Evolutionary conservation across 2,797 vertebrate genomes (phyloP).

Genomic region (Lagocephalus sceleratus): DNA sequence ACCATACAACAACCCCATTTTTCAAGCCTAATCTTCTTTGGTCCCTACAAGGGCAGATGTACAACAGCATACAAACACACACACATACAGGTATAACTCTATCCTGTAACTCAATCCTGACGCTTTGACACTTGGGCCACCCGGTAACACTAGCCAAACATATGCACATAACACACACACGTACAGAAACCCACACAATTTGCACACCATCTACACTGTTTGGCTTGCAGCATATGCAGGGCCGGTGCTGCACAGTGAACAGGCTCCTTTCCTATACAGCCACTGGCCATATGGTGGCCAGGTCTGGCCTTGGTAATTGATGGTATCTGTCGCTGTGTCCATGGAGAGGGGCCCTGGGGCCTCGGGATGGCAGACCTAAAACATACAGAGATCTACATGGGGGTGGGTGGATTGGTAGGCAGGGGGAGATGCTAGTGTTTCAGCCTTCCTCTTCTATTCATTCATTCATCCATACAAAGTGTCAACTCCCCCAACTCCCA

Average conservation of each 20-base stretch:
- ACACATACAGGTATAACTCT: constrained; percentile 51
- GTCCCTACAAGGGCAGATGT: constrained; percentile 9
- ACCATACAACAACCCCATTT: constrained; percentile 2
- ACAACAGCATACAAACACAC: constrained; percentile 12
- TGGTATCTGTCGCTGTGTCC: constrained; percentile 76
- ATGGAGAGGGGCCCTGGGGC: constrained; percentile 64
- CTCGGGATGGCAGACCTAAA: constrained; percentile 62
- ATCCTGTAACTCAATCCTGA: constrained; percentile 69
- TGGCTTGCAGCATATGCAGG: constrained; percentile 71
- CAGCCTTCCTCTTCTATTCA: constrained; percentile 76
- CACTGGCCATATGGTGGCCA: constrained; percentile 82
- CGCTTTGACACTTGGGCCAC: constrained; percentile 51
- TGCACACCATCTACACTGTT: constrained; percentile 62
- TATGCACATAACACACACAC: constrained; percentile 36
- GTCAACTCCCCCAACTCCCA: constrained; percentile 77
- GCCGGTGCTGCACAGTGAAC: constrained; percentile 60
- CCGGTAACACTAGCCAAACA: constrained; percentile 70
- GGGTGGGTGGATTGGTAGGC: constrained; percentile 34
- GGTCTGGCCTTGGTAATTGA: constrained; percentile 76
- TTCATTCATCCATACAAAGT: constrained; percentile 78
- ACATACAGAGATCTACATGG: constrained; percentile 69
- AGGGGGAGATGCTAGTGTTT: constrained; percentile 77
- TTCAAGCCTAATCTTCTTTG: constrained; percentile 2
- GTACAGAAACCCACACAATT: constrained; percentile 35
- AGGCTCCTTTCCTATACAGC: constrained; percentile 71